Conservation (phyloP, 2,888 invertebrate genomes). For the Uropetala carovei region DNA sequence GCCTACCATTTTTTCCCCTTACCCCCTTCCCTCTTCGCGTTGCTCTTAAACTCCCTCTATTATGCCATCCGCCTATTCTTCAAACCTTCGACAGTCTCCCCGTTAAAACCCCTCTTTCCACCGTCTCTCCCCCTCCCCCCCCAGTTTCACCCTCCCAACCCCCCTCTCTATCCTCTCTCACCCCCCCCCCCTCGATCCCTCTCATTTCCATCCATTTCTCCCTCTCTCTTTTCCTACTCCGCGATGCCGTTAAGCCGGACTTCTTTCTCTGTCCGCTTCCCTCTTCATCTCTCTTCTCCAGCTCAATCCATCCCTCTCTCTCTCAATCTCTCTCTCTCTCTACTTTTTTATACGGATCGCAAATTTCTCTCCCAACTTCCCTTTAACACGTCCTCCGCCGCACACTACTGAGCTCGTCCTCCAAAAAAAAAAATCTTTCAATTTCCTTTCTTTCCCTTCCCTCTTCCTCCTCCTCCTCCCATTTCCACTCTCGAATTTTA, state of each 20-base stretch:
- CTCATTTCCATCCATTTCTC: neutral
- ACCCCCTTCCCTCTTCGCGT: neutral
- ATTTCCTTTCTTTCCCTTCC: neutral
- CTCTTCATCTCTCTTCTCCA: neutral
- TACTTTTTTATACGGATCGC: no score
- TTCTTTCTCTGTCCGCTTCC: neutral
- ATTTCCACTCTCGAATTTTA: neutral
- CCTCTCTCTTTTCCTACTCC: neutral
- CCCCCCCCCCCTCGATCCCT: neutral
- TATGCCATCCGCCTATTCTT: neutral
- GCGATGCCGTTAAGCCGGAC: no score
- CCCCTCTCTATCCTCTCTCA: neutral
- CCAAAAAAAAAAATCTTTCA: neutral
- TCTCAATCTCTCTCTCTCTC: neutral
- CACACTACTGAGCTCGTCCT: no score
- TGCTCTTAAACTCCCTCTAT: neutral
- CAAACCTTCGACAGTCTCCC: neutral
- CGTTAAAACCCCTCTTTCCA: neutral
- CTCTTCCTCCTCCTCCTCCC: neutral
- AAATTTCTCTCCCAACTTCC: no score
- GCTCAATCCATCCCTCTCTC: no score
- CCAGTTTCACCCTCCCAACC: neutral
- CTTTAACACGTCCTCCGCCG: no score
- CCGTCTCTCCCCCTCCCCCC: neutral
- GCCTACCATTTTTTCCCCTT: neutral